These are phyloP conservation scores for Brienomyrus brachyistius DNA, from an alignment of 2,113 vertebrate genomes.

Conservation along the genomic window DNA sequence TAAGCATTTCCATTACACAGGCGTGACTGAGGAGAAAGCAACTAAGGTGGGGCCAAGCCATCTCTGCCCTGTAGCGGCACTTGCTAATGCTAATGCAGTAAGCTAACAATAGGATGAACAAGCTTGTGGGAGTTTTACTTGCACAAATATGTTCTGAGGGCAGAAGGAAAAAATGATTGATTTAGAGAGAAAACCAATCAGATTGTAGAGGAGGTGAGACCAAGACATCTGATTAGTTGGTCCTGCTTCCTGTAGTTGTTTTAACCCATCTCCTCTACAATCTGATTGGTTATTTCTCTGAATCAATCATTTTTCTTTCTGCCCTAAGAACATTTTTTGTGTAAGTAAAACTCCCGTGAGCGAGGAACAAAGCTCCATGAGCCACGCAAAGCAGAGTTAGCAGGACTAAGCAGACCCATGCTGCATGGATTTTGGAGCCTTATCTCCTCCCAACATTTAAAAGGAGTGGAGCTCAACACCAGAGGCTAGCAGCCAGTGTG, in stretches of 20 bases:
- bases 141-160: too few species aligned
- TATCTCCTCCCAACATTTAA: not conserved
- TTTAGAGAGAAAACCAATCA: too few species aligned
- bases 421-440: not conserved
- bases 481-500: not conserved
- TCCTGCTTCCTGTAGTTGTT: too few species aligned
- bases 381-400: not conserved
- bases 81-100: not conserved
- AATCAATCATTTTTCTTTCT: too few species aligned
- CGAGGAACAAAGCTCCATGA: not conserved
- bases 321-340: too few species aligned
- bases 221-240: too few species aligned
- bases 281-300: too few species aligned
- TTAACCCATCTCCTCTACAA: too few species aligned
- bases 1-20: not conserved
- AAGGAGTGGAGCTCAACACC: not conserved
- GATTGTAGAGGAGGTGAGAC: too few species aligned
- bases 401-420: not conserved
- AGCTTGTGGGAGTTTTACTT: too few species aligned
- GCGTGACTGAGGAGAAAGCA: not conserved
- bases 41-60: not conserved
- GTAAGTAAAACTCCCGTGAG: too few species aligned
- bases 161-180: too few species aligned
- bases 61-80: not conserved
- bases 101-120: not conserved